Evolutionary conservation across 2,888 invertebrate species (phyloP), one percentile per base, ranked within the genome.

Genomic region (Mythimna lalbum): DNA sequence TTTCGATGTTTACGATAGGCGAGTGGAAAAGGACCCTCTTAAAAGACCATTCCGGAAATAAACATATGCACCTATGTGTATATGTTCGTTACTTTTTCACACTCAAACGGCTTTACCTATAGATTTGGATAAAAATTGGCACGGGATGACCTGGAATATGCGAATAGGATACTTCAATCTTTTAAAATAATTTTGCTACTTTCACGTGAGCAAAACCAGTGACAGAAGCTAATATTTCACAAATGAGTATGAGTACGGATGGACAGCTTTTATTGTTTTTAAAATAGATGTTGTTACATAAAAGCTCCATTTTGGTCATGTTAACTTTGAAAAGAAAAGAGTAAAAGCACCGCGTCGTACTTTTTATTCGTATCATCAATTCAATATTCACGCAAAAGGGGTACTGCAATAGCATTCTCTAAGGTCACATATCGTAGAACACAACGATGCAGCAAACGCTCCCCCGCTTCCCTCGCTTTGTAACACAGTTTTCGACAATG

Each of bases 401-500:
- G 56, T 78, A 49, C 71, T 55, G 23, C 47, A 52, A 63, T 12
- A 66, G 47, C 66, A 59, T 62, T 68, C 66, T 70, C 80, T 68
- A 59, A 68, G 69, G 72, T 70, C 59, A 68, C 76, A 68, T 81
- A 76, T 73, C 53, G 69, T 68, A 61, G 27, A 78, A 69, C 63
- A 72, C 63, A 70, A 61, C 68, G 56, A 49, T 61, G 69, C 69
- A 68, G 62, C 71, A 59, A 78, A 49, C 75, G 70, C 71, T 75
- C 67, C 61, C 56, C 69, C 68, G 50, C 69, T 65, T 63, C 36
- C 21, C 69, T 21, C 68, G 62, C 56, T 78, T 70, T 80, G 69
- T 59, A 57, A 56, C 71, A 78, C 76, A 80, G 83, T 64, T 84
- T 84, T 78, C 75, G 65, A 73, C 75, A 70, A 71, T 78, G 67